These are phyloP conservation scores for Athalia cordata DNA, from an alignment of 2,888 invertebrate species.

Conservation along the genomic window DNA sequence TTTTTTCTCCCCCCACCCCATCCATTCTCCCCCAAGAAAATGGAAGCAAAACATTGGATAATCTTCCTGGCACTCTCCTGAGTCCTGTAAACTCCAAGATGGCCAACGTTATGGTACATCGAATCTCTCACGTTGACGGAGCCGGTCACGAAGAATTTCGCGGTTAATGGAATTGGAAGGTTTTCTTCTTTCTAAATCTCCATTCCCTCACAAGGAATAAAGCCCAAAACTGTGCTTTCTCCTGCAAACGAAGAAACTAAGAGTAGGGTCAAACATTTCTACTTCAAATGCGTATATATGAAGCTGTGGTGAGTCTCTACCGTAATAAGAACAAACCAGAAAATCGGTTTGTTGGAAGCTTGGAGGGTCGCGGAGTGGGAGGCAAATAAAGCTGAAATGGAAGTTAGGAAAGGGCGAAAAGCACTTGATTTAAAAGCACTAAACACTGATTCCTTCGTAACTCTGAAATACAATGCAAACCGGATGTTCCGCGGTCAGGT, in stretches of 20 bases:
- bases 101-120: neutral
- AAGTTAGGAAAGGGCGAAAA: conserved; percentile 55
- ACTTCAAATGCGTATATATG: no score
- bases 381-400: conserved; percentile 28
- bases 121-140: neutral
- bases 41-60: conserved; percentile 1
- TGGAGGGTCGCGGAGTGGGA: neutral
- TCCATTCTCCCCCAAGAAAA: neutral
- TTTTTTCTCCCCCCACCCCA: no score
- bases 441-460: conserved; percentile 68
- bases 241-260: neutral
- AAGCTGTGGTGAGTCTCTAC: neutral
- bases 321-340: conserved; percentile 29
- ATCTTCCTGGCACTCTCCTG: neutral
- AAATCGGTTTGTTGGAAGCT: neutral
- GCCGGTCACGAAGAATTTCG: conserved; percentile 14
- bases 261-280: conserved; percentile 2
- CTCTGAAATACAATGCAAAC: conserved; percentile 62
- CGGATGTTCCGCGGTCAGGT: conserved; percentile 31
- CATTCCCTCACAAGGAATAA: neutral
- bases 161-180: conserved; percentile 41
- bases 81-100: neutral
- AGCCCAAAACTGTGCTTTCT: neutral
- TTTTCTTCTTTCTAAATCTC: conserved; percentile 3
- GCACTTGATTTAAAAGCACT: conserved; percentile 65